Percentiles rank a stretch among this genome's conserved stretches.
Evolutionary conservation across 2,113 vertebrate species (phyloP).

Genomic region (Probosciger aterrimus): DNA sequence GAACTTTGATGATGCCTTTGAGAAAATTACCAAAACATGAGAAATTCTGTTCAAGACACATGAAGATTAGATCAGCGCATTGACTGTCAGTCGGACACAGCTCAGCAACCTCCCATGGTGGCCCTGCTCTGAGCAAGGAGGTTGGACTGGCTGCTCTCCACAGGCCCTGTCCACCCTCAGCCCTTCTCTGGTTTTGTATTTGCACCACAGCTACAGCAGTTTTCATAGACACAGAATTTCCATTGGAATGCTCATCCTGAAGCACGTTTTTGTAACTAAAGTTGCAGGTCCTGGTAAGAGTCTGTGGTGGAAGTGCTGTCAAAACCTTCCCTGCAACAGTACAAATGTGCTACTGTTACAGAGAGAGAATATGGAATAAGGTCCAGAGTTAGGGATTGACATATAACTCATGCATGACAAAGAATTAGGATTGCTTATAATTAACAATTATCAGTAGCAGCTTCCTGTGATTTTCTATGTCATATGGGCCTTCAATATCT

Average conservation of each 20-base stretch:
- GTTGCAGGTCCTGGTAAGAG: neutral
- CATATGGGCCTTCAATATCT: constrained; percentile 30
- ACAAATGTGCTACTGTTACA: neutral
- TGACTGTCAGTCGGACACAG: neutral
- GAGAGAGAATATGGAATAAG: neutral
- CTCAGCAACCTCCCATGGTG: neutral
- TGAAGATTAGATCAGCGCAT: neutral
- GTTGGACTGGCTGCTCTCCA: neutral
- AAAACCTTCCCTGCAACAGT: neutral
- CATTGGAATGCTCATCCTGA: neutral
- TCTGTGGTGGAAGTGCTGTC: neutral
- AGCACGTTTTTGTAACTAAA: neutral
- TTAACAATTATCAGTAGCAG: constrained; percentile 20
- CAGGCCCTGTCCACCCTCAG: neutral
- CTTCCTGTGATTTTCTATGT: constrained; percentile 32
- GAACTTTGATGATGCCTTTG: neutral
- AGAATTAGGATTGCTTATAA: neutral
- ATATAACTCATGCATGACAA: neutral
- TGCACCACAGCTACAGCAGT: neutral
- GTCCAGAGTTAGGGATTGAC: neutral
- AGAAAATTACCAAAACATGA: neutral
- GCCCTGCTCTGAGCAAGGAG: neutral
- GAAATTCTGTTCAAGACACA: neutral
- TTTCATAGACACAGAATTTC: neutral
- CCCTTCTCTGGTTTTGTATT: neutral